Evolutionary conservation across 30 jellyfish, hydroid and myxozoan genomes (phyloP), one percentile per base, ranked within the genome.

Genomic region (Catostylus mosaicus): DNA sequence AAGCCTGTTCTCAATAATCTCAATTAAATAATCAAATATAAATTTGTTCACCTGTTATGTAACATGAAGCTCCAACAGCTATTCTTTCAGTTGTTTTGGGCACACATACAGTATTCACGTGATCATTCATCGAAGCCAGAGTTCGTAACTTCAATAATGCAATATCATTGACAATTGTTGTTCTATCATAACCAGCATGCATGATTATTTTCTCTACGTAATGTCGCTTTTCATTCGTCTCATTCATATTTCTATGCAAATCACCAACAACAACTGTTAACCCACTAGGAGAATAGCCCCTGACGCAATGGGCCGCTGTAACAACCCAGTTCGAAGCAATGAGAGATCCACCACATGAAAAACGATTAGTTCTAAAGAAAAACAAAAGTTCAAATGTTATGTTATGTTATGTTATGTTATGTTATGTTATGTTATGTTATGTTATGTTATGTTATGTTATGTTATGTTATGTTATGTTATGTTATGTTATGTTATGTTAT

Each of bases 291-390:
- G 14, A 2, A 2, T 33, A 3, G 11, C 30, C 14, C 12, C 18
- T 8, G 27, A 68, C 81, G 37, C 81, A 68, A 33, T 68, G 81
- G 12, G 81, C 64, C 2, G 81, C 81, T 30, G 81, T 68, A 3
- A 68, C 26, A 16, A 68, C 69, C 81, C 81, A 68, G 68, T 68
- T 37, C 11, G 81, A 65, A 22, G 81, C 81, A 4, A 68, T 68
- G 65, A 68, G 81, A 12, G 81, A 18, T 6, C 81, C 81, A 30
- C 81, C 81, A 23, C 81, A 68, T 2, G 62, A 7, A 43, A 43
- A 34, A 16, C 38, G 8, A 26, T 29, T 16, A 33, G 32, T 22
- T 2, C 27, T 8, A 22, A 30, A 68, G 34, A 68, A n/a, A n/a
- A n/a, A n/a, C n/a, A n/a, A n/a, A n/a, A n/a, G n/a, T n/a, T n/a